Evolutionary conservation across 2,113 vertebrate species (phyloP), one percentile per base, ranked within the genome.

Genomic region (Uropsilus gracilis): DNA sequence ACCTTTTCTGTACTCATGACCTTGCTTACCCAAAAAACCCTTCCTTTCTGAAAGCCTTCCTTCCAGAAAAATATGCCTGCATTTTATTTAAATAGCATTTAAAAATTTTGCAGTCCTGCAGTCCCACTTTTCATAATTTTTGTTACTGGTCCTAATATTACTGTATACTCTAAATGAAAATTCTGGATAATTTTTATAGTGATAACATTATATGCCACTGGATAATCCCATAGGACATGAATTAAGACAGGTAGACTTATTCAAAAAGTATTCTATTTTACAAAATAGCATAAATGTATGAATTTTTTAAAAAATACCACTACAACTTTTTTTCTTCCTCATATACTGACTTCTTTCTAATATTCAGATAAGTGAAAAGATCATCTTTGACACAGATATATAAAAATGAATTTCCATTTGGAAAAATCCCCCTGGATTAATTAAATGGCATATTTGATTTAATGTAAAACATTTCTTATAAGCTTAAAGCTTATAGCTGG

Each of bases 321-420:
- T 69, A 44, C 4, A 5, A n/a, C 32, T 78, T 39, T 59, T 68
- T 78, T 86, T 78, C 59, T 90, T 63, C 93, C 7, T 32, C 28
- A 59, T 1, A 6, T 20, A 88, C 26, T 68, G 39, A 80, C 13
- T 72, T 84, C 76, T 77, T n/a, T 46, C 18, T n/a, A 57, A 57
- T 39, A 50, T 39, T 90, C 48, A 82, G 22, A 50, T 55, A 24
- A 46, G 1, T 72, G 55, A 75, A 34, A 72, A 37, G 22, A 73
- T 55, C 9, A 59, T 48, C 20, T 86, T 75, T 18, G 69, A 93
- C 61, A 72, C 4, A n/a, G 48, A 18, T 71, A 57, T 87, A 95
- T 95, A 42, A 86, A 96, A 93, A 57, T 77, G 8, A 84, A 71
- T 87, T 85, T 72, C 48, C 20, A 68, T 76, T 94, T 73, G n/a